Conservation (phyloP, 2,113 vertebrate species). For the Oriolus oriolus region DNA sequence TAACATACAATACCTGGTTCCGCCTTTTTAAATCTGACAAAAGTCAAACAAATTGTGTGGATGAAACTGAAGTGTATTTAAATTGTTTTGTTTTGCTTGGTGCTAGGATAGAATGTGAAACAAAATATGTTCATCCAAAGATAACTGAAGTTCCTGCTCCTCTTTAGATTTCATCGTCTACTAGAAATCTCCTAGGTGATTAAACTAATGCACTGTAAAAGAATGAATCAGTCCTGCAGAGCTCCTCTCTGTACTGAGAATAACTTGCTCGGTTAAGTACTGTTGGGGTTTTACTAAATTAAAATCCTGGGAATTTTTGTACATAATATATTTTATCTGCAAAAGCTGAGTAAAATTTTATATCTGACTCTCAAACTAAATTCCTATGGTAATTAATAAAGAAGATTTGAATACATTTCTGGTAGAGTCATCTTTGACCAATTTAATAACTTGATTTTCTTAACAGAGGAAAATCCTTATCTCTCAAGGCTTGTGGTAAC, state of each 20-base stretch:
- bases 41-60: constrained; percentile 54
- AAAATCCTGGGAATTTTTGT: constrained; percentile 26
- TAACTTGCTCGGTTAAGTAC: constrained; percentile 27
- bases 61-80: constrained; percentile 52
- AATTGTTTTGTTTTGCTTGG: constrained; percentile 51
- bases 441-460: constrained; percentile 61
- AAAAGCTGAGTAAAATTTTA: constrained; percentile 14
- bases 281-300: constrained; percentile 60
- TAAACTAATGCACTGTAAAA: constrained; percentile 67
- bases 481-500: constrained; percentile 43
- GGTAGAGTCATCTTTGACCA: constrained; percentile 56
- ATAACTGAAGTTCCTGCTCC: constrained; percentile 56
- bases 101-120: constrained; percentile 55
- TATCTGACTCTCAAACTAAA: constrained; percentile 32
- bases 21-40: constrained; percentile 58
- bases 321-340: constrained; percentile 42
- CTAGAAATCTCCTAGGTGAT: constrained; percentile 66
- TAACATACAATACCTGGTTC: neutral
- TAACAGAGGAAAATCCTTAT: constrained; percentile 62
- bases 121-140: constrained; percentile 48
- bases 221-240: constrained; percentile 38
- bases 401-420: constrained; percentile 56
- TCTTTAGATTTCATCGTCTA: constrained; percentile 53
- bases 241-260: constrained; percentile 34
- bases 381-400: constrained; percentile 64